A percentile compares a stretch with the other conserved stretches of the same genome.
phyloP scores from a whole-genome alignment of 1,140 invertebrate species.

The Mercenaria mercenaria region DNA sequence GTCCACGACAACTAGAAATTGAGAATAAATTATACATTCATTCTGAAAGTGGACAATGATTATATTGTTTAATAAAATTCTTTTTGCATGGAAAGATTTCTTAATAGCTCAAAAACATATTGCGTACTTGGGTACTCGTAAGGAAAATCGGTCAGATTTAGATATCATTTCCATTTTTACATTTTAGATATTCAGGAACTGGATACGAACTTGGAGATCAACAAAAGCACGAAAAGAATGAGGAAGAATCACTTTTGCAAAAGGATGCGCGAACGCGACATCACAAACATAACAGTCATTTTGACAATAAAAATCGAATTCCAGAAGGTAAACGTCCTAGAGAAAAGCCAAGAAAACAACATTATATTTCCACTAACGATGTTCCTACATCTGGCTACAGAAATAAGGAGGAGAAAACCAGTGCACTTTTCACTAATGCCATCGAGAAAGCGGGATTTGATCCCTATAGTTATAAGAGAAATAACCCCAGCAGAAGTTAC shows the following conservation, averaged over 20 bases:
- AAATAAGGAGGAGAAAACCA: too few species aligned
- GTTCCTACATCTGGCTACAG: background rate
- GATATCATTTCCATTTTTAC: too few species aligned
- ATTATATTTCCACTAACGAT: conserved; percentile 17
- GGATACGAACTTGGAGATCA: background rate
- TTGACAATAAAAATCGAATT: background rate
- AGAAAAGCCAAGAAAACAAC: background rate
- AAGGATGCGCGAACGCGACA: background rate
- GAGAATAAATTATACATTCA: too few species aligned
- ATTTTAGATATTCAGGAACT: background rate
- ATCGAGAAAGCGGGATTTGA: conserved; percentile 36
- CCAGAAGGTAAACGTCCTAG: background rate
- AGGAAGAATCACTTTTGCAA: background rate
- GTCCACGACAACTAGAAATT: too few species aligned
- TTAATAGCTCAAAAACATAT: too few species aligned
- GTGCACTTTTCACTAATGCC: background rate
- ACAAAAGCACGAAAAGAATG: background rate
- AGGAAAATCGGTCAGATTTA: too few species aligned
- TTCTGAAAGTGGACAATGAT: too few species aligned
- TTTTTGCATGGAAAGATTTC: too few species aligned
- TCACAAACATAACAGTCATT: background rate
- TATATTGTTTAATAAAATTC: too few species aligned
- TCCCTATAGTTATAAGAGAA: background rate
- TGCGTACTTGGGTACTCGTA: too few species aligned
- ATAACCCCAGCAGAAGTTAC: too few species aligned